A percentile compares a stretch with the other conserved stretches of the same genome.
Evolutionary conservation across 2,113 vertebrate genomes (phyloP).

Genomic region (Chaetodon trifascialis): DNA sequence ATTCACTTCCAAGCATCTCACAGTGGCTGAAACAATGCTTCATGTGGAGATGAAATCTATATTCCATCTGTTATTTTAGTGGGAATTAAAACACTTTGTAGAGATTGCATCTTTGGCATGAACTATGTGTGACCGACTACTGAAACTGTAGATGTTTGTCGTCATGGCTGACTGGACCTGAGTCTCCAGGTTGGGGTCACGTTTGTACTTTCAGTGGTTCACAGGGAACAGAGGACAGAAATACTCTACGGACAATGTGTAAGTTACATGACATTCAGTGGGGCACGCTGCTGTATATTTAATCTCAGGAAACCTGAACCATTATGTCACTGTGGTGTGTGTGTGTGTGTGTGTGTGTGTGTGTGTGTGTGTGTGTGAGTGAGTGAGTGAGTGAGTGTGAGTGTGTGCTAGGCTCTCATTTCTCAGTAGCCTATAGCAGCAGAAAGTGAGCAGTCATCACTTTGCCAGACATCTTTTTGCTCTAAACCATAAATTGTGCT

Average conservation of each 20-base stretch:
- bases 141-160: constrained; percentile 52
- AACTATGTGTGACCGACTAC: constrained; percentile 31
- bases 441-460: constrained; percentile 65
- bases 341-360: constrained; percentile 33
- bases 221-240: constrained; percentile 49
- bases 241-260: constrained; percentile 32
- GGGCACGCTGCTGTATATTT: constrained; percentile 63
- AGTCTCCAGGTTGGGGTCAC: constrained; percentile 27
- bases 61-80: constrained; percentile 47
- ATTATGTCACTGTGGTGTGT: constrained; percentile 36
- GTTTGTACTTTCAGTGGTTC: constrained; percentile 33
- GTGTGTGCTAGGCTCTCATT: constrained; percentile 34
- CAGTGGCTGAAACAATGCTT: neutral
- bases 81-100: constrained; percentile 12
- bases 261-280: constrained; percentile 62
- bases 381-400: constrained; percentile 30
- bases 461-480: constrained; percentile 53
- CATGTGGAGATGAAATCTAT: constrained; percentile 15
- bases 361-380: constrained; percentile 33
- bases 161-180: constrained; percentile 39
- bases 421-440: constrained; percentile 10
- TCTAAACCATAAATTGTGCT: constrained; percentile 71
- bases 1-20: neutral
- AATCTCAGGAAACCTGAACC: constrained; percentile 57
- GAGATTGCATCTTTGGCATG: constrained; percentile 52